phyloP scores from a whole-genome alignment of 2,113 vertebrate species.

The Osmerus eperlanus region DNA sequence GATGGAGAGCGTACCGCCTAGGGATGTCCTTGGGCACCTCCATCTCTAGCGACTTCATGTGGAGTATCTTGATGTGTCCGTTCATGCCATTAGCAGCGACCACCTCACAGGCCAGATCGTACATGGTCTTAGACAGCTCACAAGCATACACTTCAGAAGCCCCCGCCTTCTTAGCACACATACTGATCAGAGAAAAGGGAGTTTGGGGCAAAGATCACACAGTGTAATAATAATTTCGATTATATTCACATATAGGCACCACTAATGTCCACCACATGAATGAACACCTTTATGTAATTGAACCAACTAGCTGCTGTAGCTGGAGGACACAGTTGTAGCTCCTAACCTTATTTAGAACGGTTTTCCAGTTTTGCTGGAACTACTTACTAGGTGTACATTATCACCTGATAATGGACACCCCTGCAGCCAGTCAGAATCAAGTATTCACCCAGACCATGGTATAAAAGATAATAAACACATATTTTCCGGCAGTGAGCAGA shows the following conservation, averaged over 20 bases:
- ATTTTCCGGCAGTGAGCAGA: too few relatives aligned
- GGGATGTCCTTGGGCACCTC: constrained; percentile 90
- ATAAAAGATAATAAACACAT: constrained; percentile 30
- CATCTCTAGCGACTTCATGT: constrained; percentile 92
- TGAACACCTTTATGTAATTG: too few relatives aligned
- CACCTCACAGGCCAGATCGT: constrained; percentile 88
- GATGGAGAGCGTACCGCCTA: constrained; percentile 71
- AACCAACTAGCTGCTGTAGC: too few relatives aligned
- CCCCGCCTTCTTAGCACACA: constrained; percentile 90
- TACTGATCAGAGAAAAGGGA: background rate
- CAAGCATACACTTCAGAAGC: constrained; percentile 87
- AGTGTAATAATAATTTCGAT: background rate
- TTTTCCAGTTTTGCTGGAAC: too few relatives aligned
- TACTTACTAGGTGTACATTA: too few relatives aligned
- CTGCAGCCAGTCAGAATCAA: too few relatives aligned
- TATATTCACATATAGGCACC: too few relatives aligned
- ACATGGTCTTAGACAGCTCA: constrained; percentile 97
- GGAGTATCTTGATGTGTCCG: constrained; percentile 81
- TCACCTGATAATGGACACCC: too few relatives aligned
- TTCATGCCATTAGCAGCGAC: constrained; percentile 87
- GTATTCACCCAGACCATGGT: background rate
- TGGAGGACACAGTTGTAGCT: too few relatives aligned
- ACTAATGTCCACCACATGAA: too few relatives aligned
- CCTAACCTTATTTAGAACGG: too few relatives aligned
- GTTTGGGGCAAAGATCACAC: background rate